These are phyloP conservation scores for Drosophila colorata DNA, from an alignment of 2,888 invertebrate genomes.

Conservation along the genomic window DNA sequence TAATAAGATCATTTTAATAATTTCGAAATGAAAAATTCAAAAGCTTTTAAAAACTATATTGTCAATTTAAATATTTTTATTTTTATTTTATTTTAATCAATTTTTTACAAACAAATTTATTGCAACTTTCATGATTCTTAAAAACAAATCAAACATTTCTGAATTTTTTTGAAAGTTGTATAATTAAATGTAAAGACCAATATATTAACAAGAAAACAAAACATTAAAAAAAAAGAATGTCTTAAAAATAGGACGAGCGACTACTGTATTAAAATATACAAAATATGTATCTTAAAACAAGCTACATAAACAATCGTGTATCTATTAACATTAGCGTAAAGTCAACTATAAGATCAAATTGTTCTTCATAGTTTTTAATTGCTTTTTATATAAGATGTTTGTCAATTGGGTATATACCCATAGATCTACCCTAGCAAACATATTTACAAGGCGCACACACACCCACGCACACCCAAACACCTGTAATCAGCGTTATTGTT, in stretches of 20 bases:
- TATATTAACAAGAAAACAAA: background rate
- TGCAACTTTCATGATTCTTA: no score
- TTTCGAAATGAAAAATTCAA: background rate
- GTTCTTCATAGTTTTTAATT: background rate
- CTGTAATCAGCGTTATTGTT: slow-evolving; percentile 50
- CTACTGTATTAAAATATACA: background rate
- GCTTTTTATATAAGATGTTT: slow-evolving; percentile 21
- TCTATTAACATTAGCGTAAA: background rate
- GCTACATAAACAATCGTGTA: background rate
- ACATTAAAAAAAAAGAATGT: background rate
- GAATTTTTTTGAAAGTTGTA: no score
- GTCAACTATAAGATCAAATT: background rate
- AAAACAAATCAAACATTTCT: no score
- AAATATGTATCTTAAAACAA: background rate
- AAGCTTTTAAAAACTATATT: background rate
- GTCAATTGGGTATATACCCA: slow-evolving; percentile 46
- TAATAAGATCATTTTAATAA: background rate
- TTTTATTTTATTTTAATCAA: no score
- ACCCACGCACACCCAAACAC: slow-evolving; percentile 36
- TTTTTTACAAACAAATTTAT: no score
- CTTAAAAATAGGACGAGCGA: background rate
- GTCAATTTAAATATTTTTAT: background rate
- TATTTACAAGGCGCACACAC: slow-evolving; percentile 49
- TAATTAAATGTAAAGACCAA: no score
- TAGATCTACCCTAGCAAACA: slow-evolving; percentile 20